Evolutionary conservation across 2,797 vertebrate genomes (phyloP).

Genomic region (Phataginus tricuspis): DNA sequence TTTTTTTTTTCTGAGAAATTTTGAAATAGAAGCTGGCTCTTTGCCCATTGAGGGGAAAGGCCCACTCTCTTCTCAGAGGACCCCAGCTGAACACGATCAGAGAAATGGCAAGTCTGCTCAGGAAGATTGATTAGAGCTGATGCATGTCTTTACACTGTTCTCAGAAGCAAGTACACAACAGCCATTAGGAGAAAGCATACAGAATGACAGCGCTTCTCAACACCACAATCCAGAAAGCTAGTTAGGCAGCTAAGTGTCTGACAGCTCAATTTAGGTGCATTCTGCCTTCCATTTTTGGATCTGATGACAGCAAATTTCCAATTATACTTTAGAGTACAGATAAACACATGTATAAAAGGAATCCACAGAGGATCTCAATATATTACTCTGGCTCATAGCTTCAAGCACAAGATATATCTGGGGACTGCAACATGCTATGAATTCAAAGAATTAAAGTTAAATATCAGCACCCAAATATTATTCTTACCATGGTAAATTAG

Average conservation of each 20-base stretch:
- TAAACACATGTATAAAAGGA: not conserved
- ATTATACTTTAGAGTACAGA: slow-evolving; percentile 47
- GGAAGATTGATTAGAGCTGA: slow-evolving; percentile 50
- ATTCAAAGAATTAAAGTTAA: slow-evolving; percentile 39
- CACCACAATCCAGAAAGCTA: not conserved
- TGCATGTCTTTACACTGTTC: not conserved
- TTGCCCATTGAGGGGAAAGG: slow-evolving; percentile 47
- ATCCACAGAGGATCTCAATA: slow-evolving; percentile 54
- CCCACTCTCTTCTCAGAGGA: slow-evolving; percentile 59
- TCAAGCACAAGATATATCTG: slow-evolving; percentile 8
- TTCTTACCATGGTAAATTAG: not conserved
- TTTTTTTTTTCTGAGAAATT: slow-evolving; percentile 54
- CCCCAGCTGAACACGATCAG: not conserved
- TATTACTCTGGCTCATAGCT: slow-evolving; percentile 20
- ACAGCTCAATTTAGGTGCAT: slow-evolving; percentile 12
- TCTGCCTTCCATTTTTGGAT: slow-evolving; percentile 27
- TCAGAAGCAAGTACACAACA: slow-evolving; percentile 6
- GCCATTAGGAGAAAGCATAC: slow-evolving; percentile 16
- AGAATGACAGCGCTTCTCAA: not conserved
- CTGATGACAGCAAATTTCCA: slow-evolving; percentile 33
- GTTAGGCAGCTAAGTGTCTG: slow-evolving; percentile 6
- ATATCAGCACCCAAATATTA: not conserved
- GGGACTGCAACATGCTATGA: not conserved
- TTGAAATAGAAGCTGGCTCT: slow-evolving; percentile 72
- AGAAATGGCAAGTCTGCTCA: slow-evolving; percentile 56